Evolutionary conservation across 2,113 vertebrate genomes (phyloP).

Genomic region (Cryptotis parvus): DNA sequence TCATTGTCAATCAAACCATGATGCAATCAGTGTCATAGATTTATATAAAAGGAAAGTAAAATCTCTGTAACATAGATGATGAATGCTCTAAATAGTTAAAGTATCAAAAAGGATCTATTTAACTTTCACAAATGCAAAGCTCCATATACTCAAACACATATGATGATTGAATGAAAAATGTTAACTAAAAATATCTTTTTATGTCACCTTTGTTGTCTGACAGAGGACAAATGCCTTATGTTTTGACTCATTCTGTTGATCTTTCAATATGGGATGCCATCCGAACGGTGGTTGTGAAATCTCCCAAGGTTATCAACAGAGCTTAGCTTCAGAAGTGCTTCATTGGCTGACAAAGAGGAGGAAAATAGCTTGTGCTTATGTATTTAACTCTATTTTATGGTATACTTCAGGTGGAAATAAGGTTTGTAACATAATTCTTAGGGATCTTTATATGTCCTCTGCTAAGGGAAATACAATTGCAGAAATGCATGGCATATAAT

Average conservation of each 20-base stretch:
- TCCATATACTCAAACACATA: not conserved
- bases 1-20: not conserved
- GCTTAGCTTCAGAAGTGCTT: not conserved
- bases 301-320: slow-evolving; percentile 6
- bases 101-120: not conserved
- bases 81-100: not conserved
- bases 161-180: not conserved
- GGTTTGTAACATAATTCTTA: slow-evolving; percentile 1
- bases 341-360: not conserved
- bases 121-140: not conserved
- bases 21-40: not conserved
- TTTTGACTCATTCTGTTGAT: not conserved
- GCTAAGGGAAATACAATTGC: not conserved
- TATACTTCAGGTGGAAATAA: not conserved
- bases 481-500: not conserved
- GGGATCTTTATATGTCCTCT: not conserved
- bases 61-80: not conserved
- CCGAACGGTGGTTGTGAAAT: not conserved
- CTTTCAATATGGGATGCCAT: not conserved
- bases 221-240: not conserved
- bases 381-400: slow-evolving; percentile 27
- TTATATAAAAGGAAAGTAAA: slow-evolving; percentile 27
- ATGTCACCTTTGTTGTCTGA: not conserved
- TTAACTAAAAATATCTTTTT: not conserved
- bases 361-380: not conserved